Percentiles rank a stretch among this genome's conserved stretches.
phyloP scores from a whole-genome alignment of 2,113 vertebrate species.

The Lampris megalopsis region DNA sequence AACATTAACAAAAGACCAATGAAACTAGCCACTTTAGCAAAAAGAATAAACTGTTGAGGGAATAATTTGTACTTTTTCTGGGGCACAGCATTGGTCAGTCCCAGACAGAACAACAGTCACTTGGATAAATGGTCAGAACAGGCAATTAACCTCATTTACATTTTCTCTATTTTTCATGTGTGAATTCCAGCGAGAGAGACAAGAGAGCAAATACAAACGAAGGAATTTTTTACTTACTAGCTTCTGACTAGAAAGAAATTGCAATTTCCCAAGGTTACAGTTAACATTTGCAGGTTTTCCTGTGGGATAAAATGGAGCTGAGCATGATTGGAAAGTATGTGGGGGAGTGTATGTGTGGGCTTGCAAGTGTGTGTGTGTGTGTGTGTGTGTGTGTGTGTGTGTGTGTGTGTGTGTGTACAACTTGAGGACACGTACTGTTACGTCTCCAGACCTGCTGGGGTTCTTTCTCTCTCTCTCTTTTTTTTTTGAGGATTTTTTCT shows the following conservation, averaged over 20 bases:
- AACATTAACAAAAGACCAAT: too few relatives aligned
- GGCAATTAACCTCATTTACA: conserved; percentile 51
- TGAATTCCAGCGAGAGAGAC: not conserved
- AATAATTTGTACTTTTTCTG: too few relatives aligned
- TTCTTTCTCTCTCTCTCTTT: too few relatives aligned
- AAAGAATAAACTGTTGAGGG: too few relatives aligned
- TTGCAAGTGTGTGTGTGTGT: not conserved
- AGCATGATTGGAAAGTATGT: not conserved
- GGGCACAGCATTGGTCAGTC: too few relatives aligned
- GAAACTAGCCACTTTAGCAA: too few relatives aligned
- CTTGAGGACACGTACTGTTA: too few relatives aligned
- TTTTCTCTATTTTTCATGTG: conserved; percentile 13
- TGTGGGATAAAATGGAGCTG: too few relatives aligned
- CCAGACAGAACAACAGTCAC: not conserved
- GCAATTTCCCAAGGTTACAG: not conserved
- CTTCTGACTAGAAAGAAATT: conserved; percentile 6
- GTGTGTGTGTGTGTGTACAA: conserved; percentile 12
- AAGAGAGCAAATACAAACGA: not conserved
- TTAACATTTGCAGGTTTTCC: too few relatives aligned
- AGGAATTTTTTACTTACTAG: not conserved
- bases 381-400: not conserved
- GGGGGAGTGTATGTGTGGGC: not conserved
- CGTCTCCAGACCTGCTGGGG: too few relatives aligned
- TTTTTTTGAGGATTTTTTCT: too few relatives aligned
- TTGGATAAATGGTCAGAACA: conserved; percentile 22